Conservation (phyloP, 2,888 invertebrate genomes). For the Cataglyphis rosenhaueri region DNA sequence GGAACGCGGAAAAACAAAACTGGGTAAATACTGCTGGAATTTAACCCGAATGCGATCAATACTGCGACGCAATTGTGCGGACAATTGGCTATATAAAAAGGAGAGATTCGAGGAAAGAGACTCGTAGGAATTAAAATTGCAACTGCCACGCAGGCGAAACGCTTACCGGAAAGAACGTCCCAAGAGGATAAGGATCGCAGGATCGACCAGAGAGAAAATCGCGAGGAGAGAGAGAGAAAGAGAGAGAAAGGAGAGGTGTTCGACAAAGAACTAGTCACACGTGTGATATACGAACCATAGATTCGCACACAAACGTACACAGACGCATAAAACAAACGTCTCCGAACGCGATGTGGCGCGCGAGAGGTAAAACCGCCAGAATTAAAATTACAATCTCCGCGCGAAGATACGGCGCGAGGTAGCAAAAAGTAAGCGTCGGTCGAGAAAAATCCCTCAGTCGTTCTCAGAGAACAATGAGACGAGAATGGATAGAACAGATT, state of each 20-base stretch:
- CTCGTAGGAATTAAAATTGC: slow-evolving; percentile 41
- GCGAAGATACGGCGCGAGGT: slow-evolving; percentile 16
- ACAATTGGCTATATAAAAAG: slow-evolving; percentile 31
- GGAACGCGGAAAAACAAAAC: slow-evolving; percentile 42
- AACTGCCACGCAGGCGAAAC: not conserved
- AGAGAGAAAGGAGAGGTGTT: slow-evolving; percentile 14
- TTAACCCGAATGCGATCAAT: slow-evolving; percentile 24
- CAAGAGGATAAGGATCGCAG: slow-evolving; percentile 14
- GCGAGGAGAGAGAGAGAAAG: not conserved
- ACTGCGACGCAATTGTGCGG: slow-evolving; percentile 28
- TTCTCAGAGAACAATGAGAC: slow-evolving; percentile 7
- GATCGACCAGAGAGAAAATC: not conserved
- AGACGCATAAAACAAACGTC: not conserved
- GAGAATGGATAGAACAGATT: slow-evolving; percentile 44
- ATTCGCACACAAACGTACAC: not conserved
- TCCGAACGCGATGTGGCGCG: slow-evolving; percentile 7
- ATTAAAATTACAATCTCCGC: slow-evolving; percentile 52
- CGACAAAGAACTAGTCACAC: slow-evolving; percentile 5
- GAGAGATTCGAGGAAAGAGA: not conserved
- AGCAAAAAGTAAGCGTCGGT: slow-evolving; percentile 42
- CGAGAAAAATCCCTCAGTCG: slow-evolving; percentile 15
- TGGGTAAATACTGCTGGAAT: slow-evolving; percentile 13
- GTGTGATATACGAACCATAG: slow-evolving; percentile 25
- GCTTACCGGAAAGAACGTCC: not conserved
- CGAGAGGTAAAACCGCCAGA: slow-evolving; percentile 26